Evolutionary conservation across 2,797 vertebrate genomes (phyloP).

Genomic region (Takifugu rubripes): DNA sequence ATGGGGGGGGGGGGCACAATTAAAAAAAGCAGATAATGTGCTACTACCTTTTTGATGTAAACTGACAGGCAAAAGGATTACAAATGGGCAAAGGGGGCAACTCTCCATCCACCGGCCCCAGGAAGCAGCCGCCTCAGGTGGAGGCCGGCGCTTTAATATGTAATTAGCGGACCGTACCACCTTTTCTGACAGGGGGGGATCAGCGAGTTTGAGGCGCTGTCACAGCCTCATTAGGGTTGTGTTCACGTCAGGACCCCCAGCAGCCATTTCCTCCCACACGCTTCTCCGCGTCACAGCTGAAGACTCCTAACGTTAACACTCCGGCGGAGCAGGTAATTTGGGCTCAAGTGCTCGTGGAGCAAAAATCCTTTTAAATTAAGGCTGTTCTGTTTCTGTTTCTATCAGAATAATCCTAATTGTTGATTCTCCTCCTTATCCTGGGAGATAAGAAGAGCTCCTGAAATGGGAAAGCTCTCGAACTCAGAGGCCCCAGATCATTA

Average conservation of each 20-base stretch:
- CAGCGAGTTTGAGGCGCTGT: constrained; percentile 22
- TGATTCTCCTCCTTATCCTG: constrained; percentile 11
- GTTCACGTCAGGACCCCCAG: constrained; percentile 38
- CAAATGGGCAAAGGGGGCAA: constrained; percentile 15
- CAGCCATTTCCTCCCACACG: constrained; percentile 46
- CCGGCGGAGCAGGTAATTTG: constrained; percentile 61
- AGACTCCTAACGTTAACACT: constrained; percentile 41
- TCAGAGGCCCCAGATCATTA: constrained; percentile 3
- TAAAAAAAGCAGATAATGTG: not conserved
- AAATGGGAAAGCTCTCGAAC: constrained; percentile 2
- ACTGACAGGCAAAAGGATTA: constrained; percentile 26
- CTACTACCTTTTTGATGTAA: constrained; percentile 15
- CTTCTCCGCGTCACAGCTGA: constrained; percentile 36
- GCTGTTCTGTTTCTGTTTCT: no score
- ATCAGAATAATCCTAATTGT: no score
- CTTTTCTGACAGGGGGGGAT: constrained; percentile 26
- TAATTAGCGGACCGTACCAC: constrained; percentile 61
- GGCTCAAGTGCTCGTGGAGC: constrained; percentile 45
- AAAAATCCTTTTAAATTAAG: not conserved
- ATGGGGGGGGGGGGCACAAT: constrained; percentile 2
- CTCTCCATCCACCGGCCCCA: constrained; percentile 34
- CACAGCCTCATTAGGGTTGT: constrained; percentile 37
- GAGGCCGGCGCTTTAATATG: constrained; percentile 47
- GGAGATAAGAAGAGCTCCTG: constrained; percentile 2
- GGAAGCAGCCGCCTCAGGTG: constrained; percentile 51